Evolutionary conservation across 2,888 invertebrate genomes (phyloP).

Genomic region (Mesorhabditis belari): DNA sequence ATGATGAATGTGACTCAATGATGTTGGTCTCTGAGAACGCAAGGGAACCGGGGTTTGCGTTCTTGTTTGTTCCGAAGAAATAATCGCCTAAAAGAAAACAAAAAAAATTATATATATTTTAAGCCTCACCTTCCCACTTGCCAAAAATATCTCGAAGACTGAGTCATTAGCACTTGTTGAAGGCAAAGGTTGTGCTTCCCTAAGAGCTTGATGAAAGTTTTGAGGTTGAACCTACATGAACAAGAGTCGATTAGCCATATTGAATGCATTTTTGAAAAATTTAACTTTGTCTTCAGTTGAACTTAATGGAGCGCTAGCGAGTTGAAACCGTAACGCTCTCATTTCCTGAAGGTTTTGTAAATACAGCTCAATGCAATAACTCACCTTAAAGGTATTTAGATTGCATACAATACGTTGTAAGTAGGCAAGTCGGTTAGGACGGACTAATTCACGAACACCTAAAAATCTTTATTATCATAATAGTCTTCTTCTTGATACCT

Average conservation of each 20-base stretch:
- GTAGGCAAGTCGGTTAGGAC: slow-evolving; percentile 37
- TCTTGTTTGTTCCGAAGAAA: slow-evolving; percentile 15
- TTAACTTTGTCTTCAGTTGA: slow-evolving; percentile 25
- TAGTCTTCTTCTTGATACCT: background rate
- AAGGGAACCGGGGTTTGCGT: slow-evolving; percentile 15
- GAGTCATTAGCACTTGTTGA: slow-evolving; percentile 9
- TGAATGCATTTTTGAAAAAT: slow-evolving; percentile 45
- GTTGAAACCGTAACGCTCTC: slow-evolving; percentile 27
- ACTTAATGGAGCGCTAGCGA: slow-evolving; percentile 18
- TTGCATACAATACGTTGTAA: slow-evolving; percentile 45
- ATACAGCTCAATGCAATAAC: too few species aligned
- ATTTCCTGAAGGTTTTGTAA: too few species aligned
- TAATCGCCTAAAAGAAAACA: slow-evolving; percentile 5
- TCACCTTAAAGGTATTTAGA: slow-evolving; percentile 30
- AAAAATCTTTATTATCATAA: background rate
- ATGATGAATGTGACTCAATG: slow-evolving; percentile 23
- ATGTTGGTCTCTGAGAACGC: slow-evolving; percentile 21
- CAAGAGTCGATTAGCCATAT: slow-evolving; percentile 37
- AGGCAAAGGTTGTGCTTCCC: slow-evolving; percentile 26
- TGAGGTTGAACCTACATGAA: slow-evolving; percentile 27
- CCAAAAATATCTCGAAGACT: slow-evolving; percentile 15
- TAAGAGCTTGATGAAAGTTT: slow-evolving; percentile 4
- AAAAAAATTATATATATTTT: too few species aligned
- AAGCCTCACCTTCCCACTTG: slow-evolving; percentile 6
- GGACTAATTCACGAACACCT: slow-evolving; percentile 42